A percentile compares a stretch with the other conserved stretches of the same genome.
Evolutionary conservation across 1,140 invertebrate genomes (phyloP).

Genomic region (Cepaea nemoralis): DNA sequence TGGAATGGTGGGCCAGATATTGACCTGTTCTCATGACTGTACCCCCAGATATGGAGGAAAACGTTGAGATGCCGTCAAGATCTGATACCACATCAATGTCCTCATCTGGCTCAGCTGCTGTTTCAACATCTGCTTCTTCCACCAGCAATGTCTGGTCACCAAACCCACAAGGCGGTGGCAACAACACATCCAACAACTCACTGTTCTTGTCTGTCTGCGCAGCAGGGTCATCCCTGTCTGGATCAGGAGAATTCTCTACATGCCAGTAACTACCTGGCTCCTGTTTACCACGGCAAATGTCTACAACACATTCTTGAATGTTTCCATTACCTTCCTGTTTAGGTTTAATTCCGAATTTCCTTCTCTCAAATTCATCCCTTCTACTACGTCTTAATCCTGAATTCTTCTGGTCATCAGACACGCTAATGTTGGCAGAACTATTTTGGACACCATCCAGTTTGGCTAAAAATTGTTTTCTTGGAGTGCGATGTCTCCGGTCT

Average conservation of each 20-base stretch:
- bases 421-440: too few relatives aligned
- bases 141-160: constrained; percentile 38
- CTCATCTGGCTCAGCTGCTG: background rate
- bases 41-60: constrained; percentile 54
- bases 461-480: too few relatives aligned
- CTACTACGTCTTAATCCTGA: constrained; percentile 4
- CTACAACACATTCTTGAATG: background rate
- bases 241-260: background rate
- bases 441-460: too few relatives aligned
- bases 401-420: background rate
- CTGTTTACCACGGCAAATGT: background rate
- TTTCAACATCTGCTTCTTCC: background rate
- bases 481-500: too few relatives aligned
- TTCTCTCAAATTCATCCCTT: background rate
- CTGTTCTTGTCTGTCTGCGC: constrained; percentile 30
- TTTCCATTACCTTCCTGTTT: background rate
- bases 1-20: background rate
- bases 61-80: constrained; percentile 52
- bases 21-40: constrained; percentile 42
- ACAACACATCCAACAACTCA: constrained; percentile 38
- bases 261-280: background rate
- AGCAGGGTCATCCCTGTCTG: background rate
- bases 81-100: constrained; percentile 43
- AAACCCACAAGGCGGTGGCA: constrained; percentile 46
- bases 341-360: background rate